phyloP scores from a whole-genome alignment of 1,140 invertebrate species.

The Platorchestia sp. region DNA sequence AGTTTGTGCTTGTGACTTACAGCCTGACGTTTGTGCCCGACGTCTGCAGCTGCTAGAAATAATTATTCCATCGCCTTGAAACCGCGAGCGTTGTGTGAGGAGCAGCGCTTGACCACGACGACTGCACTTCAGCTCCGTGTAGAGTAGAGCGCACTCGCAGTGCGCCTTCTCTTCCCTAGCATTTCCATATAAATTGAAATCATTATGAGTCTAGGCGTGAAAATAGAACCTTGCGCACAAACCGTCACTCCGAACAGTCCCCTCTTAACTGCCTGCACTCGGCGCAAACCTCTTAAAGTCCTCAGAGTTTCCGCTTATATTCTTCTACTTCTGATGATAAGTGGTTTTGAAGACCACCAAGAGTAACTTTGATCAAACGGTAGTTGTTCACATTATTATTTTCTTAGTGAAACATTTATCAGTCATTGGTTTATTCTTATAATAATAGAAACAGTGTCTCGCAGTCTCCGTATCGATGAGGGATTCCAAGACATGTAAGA shows the following conservation, averaged over 20 bases:
- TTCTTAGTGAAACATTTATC: too few species aligned
- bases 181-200: conserved; percentile 42
- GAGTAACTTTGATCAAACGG: neutral
- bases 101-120: neutral
- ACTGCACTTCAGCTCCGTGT: neutral
- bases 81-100: neutral
- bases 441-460: too few species aligned
- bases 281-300: neutral
- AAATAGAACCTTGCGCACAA: neutral
- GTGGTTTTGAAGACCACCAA: neutral
- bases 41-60: neutral
- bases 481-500: too few species aligned
- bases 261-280: neutral
- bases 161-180: neutral
- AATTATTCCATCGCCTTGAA: neutral
- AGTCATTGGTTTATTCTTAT: too few species aligned
- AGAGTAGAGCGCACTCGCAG: neutral
- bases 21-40: neutral
- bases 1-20: too few species aligned
- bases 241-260: neutral
- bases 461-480: too few species aligned
- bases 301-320: neutral
- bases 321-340: neutral
- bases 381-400: neutral
- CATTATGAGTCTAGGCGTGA: neutral